Percentiles rank a stretch among this genome's conserved stretches.
These are phyloP conservation scores for Chloroceryle aenea DNA, from an alignment of 2,113 vertebrate genomes.

Conservation along the genomic window DNA sequence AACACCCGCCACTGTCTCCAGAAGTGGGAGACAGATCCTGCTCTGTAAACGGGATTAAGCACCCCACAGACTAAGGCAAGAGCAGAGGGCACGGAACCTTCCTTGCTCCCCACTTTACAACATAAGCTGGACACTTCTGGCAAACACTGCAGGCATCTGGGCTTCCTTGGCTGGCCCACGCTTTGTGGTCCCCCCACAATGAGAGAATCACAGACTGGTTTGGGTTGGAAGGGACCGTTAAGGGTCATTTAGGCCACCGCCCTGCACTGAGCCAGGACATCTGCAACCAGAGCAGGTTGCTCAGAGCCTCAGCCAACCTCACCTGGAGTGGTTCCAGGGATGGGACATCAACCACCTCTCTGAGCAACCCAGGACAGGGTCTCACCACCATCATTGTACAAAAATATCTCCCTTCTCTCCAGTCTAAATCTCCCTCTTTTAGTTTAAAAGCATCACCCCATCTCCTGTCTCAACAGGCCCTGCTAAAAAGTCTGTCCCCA, in stretches of 20 bases:
- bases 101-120: neutral
- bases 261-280: neutral
- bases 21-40: fast-evolving
- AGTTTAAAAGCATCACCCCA: neutral
- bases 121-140: neutral
- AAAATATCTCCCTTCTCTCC: too few species aligned
- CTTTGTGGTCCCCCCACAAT: neutral
- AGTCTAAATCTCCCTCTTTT: too few species aligned
- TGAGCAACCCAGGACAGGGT: neutral
- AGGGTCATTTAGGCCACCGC: neutral
- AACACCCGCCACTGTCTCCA: neutral
- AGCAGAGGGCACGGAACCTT: neutral
- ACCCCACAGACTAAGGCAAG: neutral
- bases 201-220: neutral
- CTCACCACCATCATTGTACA: neutral
- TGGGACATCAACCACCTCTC: neutral
- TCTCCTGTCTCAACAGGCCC: neutral
- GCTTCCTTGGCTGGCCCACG: neutral
- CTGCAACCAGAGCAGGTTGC: neutral
- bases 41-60: neutral
- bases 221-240: neutral
- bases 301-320: neutral
- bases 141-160: neutral
- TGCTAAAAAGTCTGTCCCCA: neutral
- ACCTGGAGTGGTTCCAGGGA: neutral